Conservation (phyloP, 2,888 invertebrate species). For the Archaeoteleia sp. region DNA sequence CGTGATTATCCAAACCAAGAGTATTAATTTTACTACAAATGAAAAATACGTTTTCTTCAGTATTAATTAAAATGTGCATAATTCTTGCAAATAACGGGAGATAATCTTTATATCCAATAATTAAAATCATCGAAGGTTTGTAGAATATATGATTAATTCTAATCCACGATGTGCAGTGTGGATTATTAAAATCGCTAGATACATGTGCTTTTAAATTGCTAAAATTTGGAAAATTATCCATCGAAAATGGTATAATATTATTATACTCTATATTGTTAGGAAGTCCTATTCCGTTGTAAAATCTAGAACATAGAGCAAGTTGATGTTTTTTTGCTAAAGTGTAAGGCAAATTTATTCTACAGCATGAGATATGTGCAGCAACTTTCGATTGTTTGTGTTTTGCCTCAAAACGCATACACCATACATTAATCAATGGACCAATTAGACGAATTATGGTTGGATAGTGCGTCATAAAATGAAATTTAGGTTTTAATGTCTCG, state of each 20-base stretch:
- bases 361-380: constrained; percentile 7
- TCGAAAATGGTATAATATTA: constrained; percentile 6
- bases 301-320: constrained; percentile 3
- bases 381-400: constrained; percentile 16
- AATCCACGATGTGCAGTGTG: background rate
- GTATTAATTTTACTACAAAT: constrained; percentile 1
- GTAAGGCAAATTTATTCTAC: constrained; percentile 12
- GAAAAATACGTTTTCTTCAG: constrained; percentile 1
- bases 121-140: constrained; percentile 5
- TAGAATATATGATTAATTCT: background rate
- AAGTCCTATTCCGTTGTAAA: background rate
- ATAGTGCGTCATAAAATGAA: constrained; percentile 12
- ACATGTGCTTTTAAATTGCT: background rate
- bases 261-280: background rate
- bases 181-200: background rate
- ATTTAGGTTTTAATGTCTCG: constrained; percentile 7
- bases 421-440: constrained; percentile 14
- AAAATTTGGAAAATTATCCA: no score
- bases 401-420: constrained; percentile 20
- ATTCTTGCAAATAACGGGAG: constrained; percentile 7
- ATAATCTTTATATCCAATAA: constrained; percentile 1
- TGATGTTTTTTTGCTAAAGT: constrained; percentile 18
- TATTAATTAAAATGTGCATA: background rate
- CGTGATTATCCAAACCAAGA: constrained; percentile 7
- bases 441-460: constrained; percentile 8